These are phyloP conservation scores for Trichomalopsis sarcophagae DNA, from an alignment of 1,140 invertebrate genomes.

Conservation along the genomic window DNA sequence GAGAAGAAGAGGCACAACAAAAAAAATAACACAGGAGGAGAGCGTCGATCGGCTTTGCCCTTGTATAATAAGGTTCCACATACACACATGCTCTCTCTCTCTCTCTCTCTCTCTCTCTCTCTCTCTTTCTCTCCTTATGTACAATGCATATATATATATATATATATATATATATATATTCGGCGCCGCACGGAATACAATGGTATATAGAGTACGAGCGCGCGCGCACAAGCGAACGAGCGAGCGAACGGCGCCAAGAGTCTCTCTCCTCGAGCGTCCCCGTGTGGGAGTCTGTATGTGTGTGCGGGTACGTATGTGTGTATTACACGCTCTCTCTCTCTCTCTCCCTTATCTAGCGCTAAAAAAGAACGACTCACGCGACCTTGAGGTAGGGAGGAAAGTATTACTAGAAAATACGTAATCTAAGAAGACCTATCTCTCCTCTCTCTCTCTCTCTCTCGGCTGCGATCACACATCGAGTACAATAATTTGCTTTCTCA, in stretches of 20 bases:
- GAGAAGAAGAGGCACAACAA: background rate
- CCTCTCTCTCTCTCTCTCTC: slow-evolving; percentile 53
- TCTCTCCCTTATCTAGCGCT: background rate
- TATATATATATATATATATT: background rate
- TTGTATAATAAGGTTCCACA: slow-evolving; percentile 1
- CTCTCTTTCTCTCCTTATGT: slow-evolving; percentile 19
- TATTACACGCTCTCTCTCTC: slow-evolving; percentile 3
- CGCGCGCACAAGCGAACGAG: background rate
- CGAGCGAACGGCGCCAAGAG: background rate
- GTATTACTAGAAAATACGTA: slow-evolving; percentile 63
- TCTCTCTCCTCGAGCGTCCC: background rate
- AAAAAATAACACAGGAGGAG: background rate
- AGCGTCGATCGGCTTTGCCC: background rate
- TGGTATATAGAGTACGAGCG: background rate
- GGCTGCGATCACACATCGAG: slow-evolving; percentile 3
- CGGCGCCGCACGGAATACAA: background rate
- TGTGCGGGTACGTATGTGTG: slow-evolving; percentile 40
- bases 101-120: background rate
- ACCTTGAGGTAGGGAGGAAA: slow-evolving; percentile 64
- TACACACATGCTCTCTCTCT: background rate
- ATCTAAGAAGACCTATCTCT: slow-evolving; percentile 58
- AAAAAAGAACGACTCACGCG: slow-evolving; percentile 60
- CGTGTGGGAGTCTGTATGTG: background rate
- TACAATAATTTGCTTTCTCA: slow-evolving; percentile 2
- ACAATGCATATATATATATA: background rate